A percentile compares a stretch with the other conserved stretches of the same genome.
phyloP scores from a whole-genome alignment of 2,797 vertebrate species.

The Buceros bicornis region DNA sequence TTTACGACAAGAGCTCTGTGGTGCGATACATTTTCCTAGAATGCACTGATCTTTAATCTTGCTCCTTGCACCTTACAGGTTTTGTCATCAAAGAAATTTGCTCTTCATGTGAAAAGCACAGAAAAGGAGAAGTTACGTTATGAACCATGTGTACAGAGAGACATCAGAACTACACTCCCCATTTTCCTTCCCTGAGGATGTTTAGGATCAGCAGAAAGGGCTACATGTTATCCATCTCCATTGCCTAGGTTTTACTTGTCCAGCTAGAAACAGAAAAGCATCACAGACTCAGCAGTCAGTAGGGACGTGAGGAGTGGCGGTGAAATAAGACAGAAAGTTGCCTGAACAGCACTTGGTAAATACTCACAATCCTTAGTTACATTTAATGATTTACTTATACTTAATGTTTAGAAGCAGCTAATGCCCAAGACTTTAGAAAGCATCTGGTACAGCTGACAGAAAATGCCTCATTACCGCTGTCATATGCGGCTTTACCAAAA shows the following conservation, averaged over 20 bases:
- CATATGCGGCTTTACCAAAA: not conserved
- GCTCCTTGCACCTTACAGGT: not conserved
- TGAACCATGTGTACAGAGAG: not conserved
- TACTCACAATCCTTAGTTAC: not conserved
- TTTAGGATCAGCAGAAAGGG: not conserved
- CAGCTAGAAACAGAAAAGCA: conserved; percentile 12
- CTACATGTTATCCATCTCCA: not conserved
- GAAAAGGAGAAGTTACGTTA: not conserved
- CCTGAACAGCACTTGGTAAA: not conserved
- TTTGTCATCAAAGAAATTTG: not conserved
- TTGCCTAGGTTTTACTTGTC: not conserved
- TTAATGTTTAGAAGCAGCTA: not conserved
- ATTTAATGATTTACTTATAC: not conserved
- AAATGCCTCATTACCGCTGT: not conserved
- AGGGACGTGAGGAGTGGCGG: not conserved
- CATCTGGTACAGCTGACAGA: not conserved
- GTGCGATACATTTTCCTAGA: not conserved
- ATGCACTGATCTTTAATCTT: not conserved
- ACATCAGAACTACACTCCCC: not conserved
- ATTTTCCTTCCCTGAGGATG: not conserved
- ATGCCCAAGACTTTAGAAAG: not conserved
- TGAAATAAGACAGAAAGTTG: not conserved
- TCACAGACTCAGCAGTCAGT: not conserved
- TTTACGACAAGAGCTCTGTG: not conserved
- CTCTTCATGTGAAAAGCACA: not conserved